Conservation (phyloP, 2,888 invertebrate genomes). For the Papilio gigon region DNA sequence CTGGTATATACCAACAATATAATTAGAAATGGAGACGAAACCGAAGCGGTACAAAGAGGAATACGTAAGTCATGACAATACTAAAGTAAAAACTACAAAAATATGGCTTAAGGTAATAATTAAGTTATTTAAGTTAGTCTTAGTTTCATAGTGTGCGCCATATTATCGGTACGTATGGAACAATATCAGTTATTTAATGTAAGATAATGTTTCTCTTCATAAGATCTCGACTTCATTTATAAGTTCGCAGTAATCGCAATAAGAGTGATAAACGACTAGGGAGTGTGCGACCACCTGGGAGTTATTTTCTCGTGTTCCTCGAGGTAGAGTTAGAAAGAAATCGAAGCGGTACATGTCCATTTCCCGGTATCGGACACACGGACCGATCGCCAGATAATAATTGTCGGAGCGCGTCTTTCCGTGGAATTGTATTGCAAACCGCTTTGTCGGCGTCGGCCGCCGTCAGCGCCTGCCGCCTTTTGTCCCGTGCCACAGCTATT, state of each 20-base stretch:
- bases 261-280: conserved; percentile 5
- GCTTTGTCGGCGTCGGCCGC: conserved; percentile 65
- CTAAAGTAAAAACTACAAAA: no score
- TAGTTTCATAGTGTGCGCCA: no score
- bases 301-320: not conserved
- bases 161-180: no score
- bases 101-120: no score
- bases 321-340: conserved; percentile 44
- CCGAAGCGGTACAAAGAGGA: no score
- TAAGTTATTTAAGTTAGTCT: no score
- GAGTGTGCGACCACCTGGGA: not conserved
- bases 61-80: no score
- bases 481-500: conserved; percentile 78
- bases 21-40: no score
- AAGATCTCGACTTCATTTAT: not conserved
- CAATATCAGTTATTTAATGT: no score
- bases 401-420: conserved; percentile 80
- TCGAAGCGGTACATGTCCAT: conserved; percentile 51
- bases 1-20: no score
- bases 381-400: conserved; percentile 77
- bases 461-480: conserved; percentile 75
- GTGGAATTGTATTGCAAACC: conserved; percentile 80
- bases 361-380: conserved; percentile 74
- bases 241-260: not conserved
- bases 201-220: not conserved